Base-by-base conservation (phyloP, 2,888 invertebrate genomes). In the Myopa testacea region DNA sequence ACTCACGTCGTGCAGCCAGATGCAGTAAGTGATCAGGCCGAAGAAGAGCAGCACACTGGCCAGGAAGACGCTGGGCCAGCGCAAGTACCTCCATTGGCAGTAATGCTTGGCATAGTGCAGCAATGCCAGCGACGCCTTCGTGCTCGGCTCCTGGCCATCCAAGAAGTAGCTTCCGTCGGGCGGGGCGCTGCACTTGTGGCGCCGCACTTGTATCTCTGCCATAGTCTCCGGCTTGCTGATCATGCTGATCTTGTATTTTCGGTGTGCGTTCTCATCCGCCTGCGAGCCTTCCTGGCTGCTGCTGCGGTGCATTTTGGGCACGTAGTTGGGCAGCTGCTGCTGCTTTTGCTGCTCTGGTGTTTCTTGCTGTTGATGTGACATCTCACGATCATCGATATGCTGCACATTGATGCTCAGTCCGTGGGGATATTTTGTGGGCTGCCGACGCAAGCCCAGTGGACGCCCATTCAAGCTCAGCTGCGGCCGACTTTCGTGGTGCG, bases 1-100 rank as follows among this genome's bases (percentile, higher is more conserved):
- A 74, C 87, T 87, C 38, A 87, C 86, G 50, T 87, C 87, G 80
- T 87, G 87, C 80, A 87, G 70, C 87, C 87, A 87, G 1, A 87
- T 84, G 76, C 86, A 87, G 79, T 87, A 87, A 63, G 86, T 86
- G 81, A 87, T 87, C 78, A 87, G 82, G 12, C 87, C 87, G 73
- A 87, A 87, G 77, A 87, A 86, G 12, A 87, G 84, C 74, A 87
- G 79, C 16, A 86, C 86, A 58, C 87, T 86, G 71, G 84, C 84
- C 77, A 86, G 76, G 68, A 87, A 86, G 68, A 87, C 85, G 69
- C 86, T 82, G 76, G 86, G 86, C 87, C 87, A 87, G 8, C 87
- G 86, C 37, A 87, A 70, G 63, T 86, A 87, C 75, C 84, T 85
- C 87, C 87, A 87, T 75, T 85, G 84, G 73, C 86, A 86, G 73